Evolutionary conservation across 1,140 invertebrate genomes (phyloP).

Genomic region (Cyclina sinensis): DNA sequence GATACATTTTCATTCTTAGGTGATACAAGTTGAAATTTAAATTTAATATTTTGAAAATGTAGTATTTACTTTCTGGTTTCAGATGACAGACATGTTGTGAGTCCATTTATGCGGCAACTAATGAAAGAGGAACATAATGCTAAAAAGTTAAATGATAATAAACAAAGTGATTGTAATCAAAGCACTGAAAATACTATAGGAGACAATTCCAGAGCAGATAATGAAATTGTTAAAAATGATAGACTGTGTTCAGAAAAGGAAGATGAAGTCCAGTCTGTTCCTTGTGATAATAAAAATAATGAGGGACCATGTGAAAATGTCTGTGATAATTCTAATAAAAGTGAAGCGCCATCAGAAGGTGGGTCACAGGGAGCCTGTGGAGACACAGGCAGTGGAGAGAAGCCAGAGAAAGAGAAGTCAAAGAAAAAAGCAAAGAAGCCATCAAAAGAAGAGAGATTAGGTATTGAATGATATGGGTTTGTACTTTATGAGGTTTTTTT

Average conservation of each 20-base stretch:
- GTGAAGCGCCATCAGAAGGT: neutral
- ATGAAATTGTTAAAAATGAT: slow-evolving; percentile 7
- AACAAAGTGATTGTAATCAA: neutral
- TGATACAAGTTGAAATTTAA: no score
- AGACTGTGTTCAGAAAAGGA: slow-evolving; percentile 17
- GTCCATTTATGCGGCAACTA: slow-evolving; percentile 78
- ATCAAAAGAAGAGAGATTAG: slow-evolving; percentile 59
- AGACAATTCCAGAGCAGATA: neutral
- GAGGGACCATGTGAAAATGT: neutral
- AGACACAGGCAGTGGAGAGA: neutral
- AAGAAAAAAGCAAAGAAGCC: slow-evolving; percentile 39
- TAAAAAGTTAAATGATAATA: slow-evolving; percentile 22
- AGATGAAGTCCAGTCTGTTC: neutral
- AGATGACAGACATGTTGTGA: slow-evolving; percentile 75
- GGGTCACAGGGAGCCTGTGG: neutral
- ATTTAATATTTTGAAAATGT: no score
- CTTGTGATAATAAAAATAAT: neutral
- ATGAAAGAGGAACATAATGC: slow-evolving; percentile 77
- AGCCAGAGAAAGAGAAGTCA: neutral
- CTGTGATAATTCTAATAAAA: slow-evolving; percentile 20
- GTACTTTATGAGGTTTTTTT: no score
- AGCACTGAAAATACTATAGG: neutral
- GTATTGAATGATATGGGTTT: no score
- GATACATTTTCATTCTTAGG: no score
- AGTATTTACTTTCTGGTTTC: slow-evolving; percentile 61